Conservation (phyloP, 2,888 invertebrate species). For the Tricholauxania praeusta region DNA sequence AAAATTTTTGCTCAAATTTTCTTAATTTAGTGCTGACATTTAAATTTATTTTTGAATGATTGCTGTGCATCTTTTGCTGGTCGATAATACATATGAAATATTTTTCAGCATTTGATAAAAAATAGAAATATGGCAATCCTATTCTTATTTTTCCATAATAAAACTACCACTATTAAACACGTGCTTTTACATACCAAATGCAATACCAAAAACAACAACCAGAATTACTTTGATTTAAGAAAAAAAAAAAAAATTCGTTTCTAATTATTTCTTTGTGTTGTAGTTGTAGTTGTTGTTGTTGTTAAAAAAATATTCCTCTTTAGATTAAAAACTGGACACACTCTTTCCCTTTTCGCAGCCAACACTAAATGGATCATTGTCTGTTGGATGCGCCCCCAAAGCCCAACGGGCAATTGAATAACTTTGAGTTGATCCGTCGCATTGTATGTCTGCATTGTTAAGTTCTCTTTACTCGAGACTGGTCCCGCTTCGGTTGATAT, state of each 20-base stretch:
- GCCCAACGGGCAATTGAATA: constrained; percentile 34
- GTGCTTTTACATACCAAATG: constrained; percentile 21
- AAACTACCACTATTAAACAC: background rate
- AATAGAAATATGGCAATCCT: too few relatives aligned
- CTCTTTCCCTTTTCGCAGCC: background rate
- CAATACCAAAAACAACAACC: constrained; percentile 14
- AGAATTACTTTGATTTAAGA: constrained; percentile 12
- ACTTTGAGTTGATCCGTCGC: background rate
- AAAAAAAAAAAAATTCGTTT: constrained; percentile 16
- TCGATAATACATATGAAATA: background rate
- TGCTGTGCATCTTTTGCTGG: background rate
- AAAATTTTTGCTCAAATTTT: too few relatives aligned
- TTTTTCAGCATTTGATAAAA: too few relatives aligned
- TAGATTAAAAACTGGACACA: background rate
- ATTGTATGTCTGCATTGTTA: background rate
- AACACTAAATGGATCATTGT: constrained; percentile 33
- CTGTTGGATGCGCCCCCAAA: constrained; percentile 31
- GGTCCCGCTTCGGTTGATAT: background rate
- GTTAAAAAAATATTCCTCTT: background rate
- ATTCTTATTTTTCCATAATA: too few relatives aligned
- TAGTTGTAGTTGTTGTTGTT: constrained; percentile 1
- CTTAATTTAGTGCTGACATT: too few relatives aligned
- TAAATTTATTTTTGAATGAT: background rate
- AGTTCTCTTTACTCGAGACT: background rate
- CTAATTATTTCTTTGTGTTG: constrained; percentile 30